phyloP scores from a whole-genome alignment of 2,888 invertebrate genomes.

The Cheilosia pagana region DNA sequence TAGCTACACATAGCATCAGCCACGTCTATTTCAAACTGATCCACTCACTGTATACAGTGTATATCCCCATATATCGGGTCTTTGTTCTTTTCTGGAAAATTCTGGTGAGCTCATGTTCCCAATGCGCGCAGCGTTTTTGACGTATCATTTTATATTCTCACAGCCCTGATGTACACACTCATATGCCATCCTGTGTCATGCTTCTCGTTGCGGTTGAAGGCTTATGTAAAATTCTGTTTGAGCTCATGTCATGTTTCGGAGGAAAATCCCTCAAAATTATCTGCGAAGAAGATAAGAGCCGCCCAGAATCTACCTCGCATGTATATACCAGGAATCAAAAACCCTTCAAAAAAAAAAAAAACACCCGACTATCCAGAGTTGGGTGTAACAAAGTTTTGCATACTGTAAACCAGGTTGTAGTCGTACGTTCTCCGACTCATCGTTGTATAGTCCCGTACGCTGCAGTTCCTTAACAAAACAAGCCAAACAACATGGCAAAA shows the following conservation, averaged over 20 bases:
- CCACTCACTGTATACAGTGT: conserved; percentile 5
- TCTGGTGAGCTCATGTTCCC: conserved; percentile 42
- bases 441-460: background rate
- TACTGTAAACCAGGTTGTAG: conserved; percentile 32
- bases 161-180: background rate
- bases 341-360: conserved; percentile 15
- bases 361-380: conserved; percentile 2
- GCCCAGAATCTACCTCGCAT: conserved; percentile 18
- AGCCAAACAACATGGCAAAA: conserved; percentile 21
- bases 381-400: conserved; percentile 63
- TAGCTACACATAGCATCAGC: background rate
- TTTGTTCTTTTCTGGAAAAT: conserved; percentile 27
- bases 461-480: conserved; percentile 49
- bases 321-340: conserved; percentile 3
- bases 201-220: conserved; percentile 66
- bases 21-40: background rate
- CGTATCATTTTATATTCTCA: conserved; percentile 59
- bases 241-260: conserved; percentile 69
- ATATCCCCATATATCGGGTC: background rate
- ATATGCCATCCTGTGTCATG: conserved; percentile 20
- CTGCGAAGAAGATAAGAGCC: conserved; percentile 61
- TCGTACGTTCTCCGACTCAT: conserved; percentile 5
- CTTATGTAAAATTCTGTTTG: conserved; percentile 74
- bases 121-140: conserved; percentile 64
- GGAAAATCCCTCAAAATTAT: conserved; percentile 72